A percentile compares a stretch with the other conserved stretches of the same genome.
Conservation (phyloP, 2,888 invertebrate genomes). For the Ectobius pallidus region DNA sequence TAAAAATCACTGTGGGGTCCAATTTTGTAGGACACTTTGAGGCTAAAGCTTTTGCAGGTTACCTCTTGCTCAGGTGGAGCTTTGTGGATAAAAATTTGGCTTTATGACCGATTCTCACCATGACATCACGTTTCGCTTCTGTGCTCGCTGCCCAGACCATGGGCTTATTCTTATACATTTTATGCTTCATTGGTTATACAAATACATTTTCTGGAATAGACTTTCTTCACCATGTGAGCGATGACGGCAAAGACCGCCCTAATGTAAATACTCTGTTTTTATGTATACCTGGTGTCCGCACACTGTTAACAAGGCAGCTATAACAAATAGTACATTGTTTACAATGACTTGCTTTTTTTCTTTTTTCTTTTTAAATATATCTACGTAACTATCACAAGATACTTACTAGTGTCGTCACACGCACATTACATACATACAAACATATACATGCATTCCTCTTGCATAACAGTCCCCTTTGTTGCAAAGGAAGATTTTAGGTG, state of each 20-base stretch:
- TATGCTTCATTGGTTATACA: slow-evolving; percentile 7
- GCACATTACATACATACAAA: slow-evolving; percentile 27
- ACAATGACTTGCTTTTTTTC: slow-evolving; percentile 43
- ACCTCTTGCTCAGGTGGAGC: neutral
- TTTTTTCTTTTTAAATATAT: slow-evolving; percentile 40
- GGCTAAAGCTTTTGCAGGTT: neutral
- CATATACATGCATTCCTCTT: slow-evolving; percentile 8
- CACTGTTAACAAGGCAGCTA: slow-evolving; percentile 45
- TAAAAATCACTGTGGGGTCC: slow-evolving; percentile 32
- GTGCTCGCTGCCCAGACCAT: slow-evolving; percentile 12
- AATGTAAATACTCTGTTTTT: slow-evolving; percentile 35
- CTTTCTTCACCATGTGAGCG: slow-evolving; percentile 23
- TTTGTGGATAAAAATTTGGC: slow-evolving; percentile 19
- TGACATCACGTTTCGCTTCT: slow-evolving; percentile 5
- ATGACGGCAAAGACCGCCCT: slow-evolving; percentile 40
- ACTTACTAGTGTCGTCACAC: slow-evolving; percentile 38
- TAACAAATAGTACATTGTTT: slow-evolving; percentile 43
- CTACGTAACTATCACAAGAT: slow-evolving; percentile 45
- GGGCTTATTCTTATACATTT: slow-evolving; percentile 20
- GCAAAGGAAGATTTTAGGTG: slow-evolving; percentile 25
- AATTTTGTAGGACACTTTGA: neutral
- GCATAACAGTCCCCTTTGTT: slow-evolving; percentile 17
- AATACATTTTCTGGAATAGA: slow-evolving; percentile 25
- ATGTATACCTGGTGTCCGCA: slow-evolving; percentile 41
- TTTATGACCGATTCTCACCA: slow-evolving; percentile 19